Percentiles rank a stretch among this genome's conserved stretches.
phyloP scores from a whole-genome alignment of 2,888 invertebrate genomes.

The Archips xylosteana region DNA sequence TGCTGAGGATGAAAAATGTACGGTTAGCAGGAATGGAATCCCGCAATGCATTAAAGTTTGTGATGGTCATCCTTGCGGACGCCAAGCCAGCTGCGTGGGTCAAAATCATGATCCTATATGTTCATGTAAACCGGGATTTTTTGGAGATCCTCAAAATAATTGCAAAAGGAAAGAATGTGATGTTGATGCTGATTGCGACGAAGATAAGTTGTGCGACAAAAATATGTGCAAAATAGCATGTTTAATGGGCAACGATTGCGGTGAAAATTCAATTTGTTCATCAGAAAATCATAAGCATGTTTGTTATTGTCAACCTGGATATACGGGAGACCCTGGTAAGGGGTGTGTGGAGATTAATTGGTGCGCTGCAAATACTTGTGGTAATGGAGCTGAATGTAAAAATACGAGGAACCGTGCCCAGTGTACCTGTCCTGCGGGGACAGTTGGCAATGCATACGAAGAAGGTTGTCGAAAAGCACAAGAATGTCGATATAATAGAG shows the following conservation, averaged over 20 bases:
- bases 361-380: conserved; percentile 92
- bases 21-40: conserved; percentile 88
- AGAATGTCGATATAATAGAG: conserved; percentile 91
- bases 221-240: conserved; percentile 95
- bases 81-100: conserved; percentile 92
- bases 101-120: conserved; percentile 91
- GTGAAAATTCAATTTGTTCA: conserved; percentile 93
- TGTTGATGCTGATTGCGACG: conserved; percentile 89
- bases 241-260: conserved; percentile 92
- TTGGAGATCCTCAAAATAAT: conserved; percentile 92
- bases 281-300: conserved; percentile 92
- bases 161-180: conserved; percentile 93
- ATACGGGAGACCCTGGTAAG: conserved; percentile 90
- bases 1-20: conserved; percentile 89
- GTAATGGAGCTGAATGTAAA: conserved; percentile 91
- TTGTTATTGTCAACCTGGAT: conserved; percentile 94
- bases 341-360: conserved; percentile 92
- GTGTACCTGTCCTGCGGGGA: conserved; percentile 91
- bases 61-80: conserved; percentile 90
- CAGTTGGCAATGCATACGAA: conserved; percentile 94
- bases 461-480: conserved; percentile 93
- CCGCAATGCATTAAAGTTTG: conserved; percentile 92
- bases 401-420: conserved; percentile 92
- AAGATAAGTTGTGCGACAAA: conserved; percentile 93
- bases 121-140: conserved; percentile 91